A percentile compares a stretch with the other conserved stretches of the same genome.
These are phyloP conservation scores for Epistrophe grossulariae DNA, from an alignment of 2,888 invertebrate species.

Conservation along the genomic window DNA sequence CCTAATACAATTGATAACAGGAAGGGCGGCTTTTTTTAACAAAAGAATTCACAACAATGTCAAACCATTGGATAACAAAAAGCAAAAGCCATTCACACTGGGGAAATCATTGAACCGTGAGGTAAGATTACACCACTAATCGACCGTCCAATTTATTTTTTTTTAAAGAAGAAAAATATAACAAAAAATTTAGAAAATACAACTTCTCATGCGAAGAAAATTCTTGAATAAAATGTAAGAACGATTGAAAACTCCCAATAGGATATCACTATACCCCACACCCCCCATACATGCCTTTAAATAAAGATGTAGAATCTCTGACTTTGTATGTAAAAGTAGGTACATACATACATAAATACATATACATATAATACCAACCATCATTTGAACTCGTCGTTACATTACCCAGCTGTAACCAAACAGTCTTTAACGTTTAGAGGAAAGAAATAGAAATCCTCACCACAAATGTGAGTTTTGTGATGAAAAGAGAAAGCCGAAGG, in stretches of 20 bases:
- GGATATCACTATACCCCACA: background rate
- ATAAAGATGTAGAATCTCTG: background rate
- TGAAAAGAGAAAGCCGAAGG: constrained; percentile 22
- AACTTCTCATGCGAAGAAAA: background rate
- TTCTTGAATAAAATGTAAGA: constrained; percentile 31
- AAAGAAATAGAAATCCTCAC: constrained; percentile 25
- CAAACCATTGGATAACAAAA: constrained; percentile 26
- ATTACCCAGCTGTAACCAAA: constrained; percentile 19
- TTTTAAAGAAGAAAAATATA: constrained; percentile 1
- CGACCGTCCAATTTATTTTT: constrained; percentile 17
- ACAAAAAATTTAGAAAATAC: background rate
- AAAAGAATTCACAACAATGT: constrained; percentile 7
- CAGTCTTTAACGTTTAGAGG: background rate
- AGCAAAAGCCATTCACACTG: constrained; percentile 12
- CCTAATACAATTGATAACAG: background rate
- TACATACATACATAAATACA: no score
- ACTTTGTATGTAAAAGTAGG: background rate
- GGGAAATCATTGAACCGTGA: constrained; percentile 30
- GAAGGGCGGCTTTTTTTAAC: background rate
- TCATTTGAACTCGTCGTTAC: constrained; percentile 18
- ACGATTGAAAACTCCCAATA: constrained; percentile 18
- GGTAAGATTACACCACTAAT: constrained; percentile 38
- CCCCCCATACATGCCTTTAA: background rate
- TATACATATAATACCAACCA: background rate
- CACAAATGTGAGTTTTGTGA: constrained; percentile 29